phyloP scores from a whole-genome alignment of 2,888 invertebrate species.

The Drosophila rellima region DNA sequence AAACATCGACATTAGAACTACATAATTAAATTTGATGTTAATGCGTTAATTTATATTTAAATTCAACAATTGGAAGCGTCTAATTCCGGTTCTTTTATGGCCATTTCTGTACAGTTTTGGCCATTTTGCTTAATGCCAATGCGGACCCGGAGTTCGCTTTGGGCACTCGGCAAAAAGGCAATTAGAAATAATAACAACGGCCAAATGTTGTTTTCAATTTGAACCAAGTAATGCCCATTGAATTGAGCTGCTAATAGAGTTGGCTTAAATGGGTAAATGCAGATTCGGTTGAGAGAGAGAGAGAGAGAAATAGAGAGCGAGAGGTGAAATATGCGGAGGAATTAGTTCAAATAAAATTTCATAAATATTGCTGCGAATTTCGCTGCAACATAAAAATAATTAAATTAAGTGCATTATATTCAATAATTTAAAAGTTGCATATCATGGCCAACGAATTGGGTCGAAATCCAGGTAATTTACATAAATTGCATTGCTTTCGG shows the following conservation, averaged over 20 bases:
- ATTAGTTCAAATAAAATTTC: conserved; percentile 21
- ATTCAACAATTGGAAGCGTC: conserved; percentile 35
- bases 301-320: not conserved
- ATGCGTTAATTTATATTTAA: conserved; percentile 56
- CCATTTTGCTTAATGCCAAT: conserved; percentile 33
- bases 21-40: conserved; percentile 58
- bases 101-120: conserved; percentile 27
- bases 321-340: not conserved
- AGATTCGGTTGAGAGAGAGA: not conserved
- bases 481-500: conserved; percentile 30
- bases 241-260: conserved; percentile 46
- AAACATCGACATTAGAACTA: conserved; percentile 4
- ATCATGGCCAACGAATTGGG: conserved; percentile 28
- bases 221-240: conserved; percentile 48
- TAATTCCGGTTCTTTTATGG: conserved; percentile 22
- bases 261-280: conserved; percentile 34
- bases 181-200: conserved; percentile 72
- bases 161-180: conserved; percentile 40
- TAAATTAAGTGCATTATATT: conserved; percentile 65
- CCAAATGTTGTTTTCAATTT: conserved; percentile 55
- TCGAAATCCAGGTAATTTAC: conserved; percentile 56
- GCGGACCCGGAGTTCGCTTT: conserved; percentile 5
- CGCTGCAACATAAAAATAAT: conserved; percentile 49
- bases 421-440: conserved; percentile 53
- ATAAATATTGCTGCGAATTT: conserved; percentile 38